Conservation (phyloP, 1,140 invertebrate species). For the Mizuhopecten yessoensis region DNA sequence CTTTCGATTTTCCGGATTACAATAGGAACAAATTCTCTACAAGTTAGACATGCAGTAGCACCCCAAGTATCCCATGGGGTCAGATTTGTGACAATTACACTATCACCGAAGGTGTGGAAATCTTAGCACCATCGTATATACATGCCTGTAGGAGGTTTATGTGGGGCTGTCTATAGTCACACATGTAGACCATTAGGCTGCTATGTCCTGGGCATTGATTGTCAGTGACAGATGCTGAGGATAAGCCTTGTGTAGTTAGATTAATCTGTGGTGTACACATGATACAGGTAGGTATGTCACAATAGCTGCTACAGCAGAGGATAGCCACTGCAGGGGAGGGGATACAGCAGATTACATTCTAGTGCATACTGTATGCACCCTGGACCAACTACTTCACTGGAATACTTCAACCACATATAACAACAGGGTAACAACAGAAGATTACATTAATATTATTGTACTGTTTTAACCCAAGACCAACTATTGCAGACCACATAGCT, state of each 20-base stretch:
- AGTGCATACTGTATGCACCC: too few species aligned
- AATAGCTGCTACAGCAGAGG: too few species aligned
- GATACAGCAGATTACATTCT: too few species aligned
- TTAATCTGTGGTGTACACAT: neutral
- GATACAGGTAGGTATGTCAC: neutral
- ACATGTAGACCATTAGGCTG: neutral
- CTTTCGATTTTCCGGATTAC: neutral
- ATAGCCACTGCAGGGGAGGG: too few species aligned
- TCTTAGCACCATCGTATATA: neutral
- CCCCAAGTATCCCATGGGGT: neutral
- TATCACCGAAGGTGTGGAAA: neutral
- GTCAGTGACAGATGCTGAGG: slow-evolving; percentile 10
- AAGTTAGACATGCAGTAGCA: neutral
- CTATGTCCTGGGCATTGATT: neutral
- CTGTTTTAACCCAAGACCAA: too few species aligned
- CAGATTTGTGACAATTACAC: neutral
- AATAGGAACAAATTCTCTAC: neutral
- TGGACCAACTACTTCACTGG: too few species aligned
- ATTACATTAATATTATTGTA: too few species aligned
- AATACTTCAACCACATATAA: too few species aligned
- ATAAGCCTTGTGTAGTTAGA: neutral
- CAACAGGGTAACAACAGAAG: too few species aligned
- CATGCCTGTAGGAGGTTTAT: too few species aligned
- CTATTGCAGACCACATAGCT: too few species aligned
- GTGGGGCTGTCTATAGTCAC: too few species aligned